Evolutionary conservation across 2,797 vertebrate species (phyloP), one percentile per base, ranked within the genome.

Genomic region (Rhodeus uyekii): DNA sequence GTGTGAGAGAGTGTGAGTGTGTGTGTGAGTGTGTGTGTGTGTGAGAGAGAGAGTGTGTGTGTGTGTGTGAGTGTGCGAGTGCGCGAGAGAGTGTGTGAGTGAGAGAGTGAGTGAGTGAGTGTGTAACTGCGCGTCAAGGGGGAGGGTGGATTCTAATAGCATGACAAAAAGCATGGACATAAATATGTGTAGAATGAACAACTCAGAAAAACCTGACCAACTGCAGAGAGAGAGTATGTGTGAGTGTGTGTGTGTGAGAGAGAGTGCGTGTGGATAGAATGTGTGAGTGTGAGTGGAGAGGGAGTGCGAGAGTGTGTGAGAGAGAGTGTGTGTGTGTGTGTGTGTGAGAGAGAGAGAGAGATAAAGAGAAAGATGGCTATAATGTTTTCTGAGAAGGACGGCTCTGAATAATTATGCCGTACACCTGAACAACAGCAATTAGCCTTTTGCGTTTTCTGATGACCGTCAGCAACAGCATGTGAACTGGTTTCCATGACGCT

Each of bases 151-250:
- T 64, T 36, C 14, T 55, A 81, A 50, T 74, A 74, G 69, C 42
- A 74, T 81, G 69, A 81, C 71, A 67, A 65, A 65, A 76, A 82
- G 61, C 61, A 42, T 58, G 61, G 27, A 75, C 80, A 75, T 67
- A 65, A 65, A 61, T 72, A 78, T 82, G 72, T 48, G 77, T 71
- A 53, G 60, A 84, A 84, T 78, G 55, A 65, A 34, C 72, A 67
- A 75, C 24, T 82, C 7, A 2, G 18, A 65, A 67, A 76, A 82
- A 46, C 64, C 76, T 78, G 76, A 78, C 63, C 46, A 78, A 68
- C 76, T 78, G 64, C 76, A 78, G 46, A 1, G 61, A 65, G 27
- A 3, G 27, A 50, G 76, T 0, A 22, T 65, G 60, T 1, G 32
- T 6, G 76, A 1, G 32, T 65, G 60, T 1, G 32, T 6, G 19